phyloP scores from a whole-genome alignment of 2,888 invertebrate species.

The Lydus trimaculatus region DNA sequence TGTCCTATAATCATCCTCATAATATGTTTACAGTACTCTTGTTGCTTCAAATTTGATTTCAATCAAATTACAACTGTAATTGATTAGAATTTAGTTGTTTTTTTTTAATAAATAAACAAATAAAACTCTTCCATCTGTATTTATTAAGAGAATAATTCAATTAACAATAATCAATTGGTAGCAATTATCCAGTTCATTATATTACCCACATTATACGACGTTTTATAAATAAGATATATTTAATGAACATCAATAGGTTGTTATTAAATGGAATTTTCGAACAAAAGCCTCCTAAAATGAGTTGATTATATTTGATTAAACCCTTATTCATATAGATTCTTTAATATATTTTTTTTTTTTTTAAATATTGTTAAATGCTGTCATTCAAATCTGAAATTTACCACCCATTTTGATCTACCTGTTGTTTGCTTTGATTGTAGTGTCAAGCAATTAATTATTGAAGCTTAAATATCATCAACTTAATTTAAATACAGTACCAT shows the following conservation, averaged over 20 bases:
- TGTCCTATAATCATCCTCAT: conserved; percentile 44
- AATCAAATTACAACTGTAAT: conserved; percentile 44
- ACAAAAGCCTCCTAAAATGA: not conserved
- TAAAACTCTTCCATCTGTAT: not conserved
- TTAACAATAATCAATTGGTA: conserved; percentile 34
- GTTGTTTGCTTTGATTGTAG: not conserved
- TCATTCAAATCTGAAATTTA: too few species aligned
- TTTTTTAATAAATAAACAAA: not conserved
- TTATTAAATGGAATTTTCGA: conserved; percentile 2
- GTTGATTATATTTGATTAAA: not conserved
- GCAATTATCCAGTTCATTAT: conserved; percentile 29
- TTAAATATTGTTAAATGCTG: not conserved
- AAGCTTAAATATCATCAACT: not conserved
- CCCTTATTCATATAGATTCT: not conserved
- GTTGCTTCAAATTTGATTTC: conserved; percentile 43
- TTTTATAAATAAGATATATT: conserved; percentile 26
- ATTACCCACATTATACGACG: conserved; percentile 26
- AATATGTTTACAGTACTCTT: conserved; percentile 48
- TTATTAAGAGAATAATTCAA: conserved; percentile 24
- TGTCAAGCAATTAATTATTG: not conserved
- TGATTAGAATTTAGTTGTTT: conserved; percentile 19
- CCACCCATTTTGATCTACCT: not conserved
- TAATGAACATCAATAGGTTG: conserved; percentile 21
- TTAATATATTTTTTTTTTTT: not conserved
- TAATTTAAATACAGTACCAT: not conserved